Conservation (phyloP, 30 jellyfish, hydroid and myxozoan genomes). For the Aurelia sp. region DNA sequence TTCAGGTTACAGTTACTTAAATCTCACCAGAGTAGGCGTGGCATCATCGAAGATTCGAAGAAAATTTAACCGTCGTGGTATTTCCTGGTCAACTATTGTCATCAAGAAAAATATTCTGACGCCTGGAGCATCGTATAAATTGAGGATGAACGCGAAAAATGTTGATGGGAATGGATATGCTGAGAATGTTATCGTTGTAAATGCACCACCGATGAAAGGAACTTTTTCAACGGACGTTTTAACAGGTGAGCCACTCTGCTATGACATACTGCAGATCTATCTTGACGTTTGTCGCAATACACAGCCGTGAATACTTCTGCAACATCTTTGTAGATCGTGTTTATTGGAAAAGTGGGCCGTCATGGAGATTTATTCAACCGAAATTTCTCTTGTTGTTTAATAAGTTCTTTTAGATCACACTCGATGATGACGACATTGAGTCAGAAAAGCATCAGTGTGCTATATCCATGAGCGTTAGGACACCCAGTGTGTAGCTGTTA, state of each 20-base stretch:
- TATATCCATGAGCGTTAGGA: no score
- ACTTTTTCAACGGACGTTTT: slow-evolving; percentile 25
- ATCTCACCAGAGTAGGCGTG: slow-evolving; percentile 67
- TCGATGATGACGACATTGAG: no score
- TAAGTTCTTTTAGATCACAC: no score
- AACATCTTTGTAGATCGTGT: no score
- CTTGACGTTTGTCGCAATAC: no score
- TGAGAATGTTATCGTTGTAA: slow-evolving; percentile 40
- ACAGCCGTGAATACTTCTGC: no score
- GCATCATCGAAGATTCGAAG: slow-evolving; percentile 34
- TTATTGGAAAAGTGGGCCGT: no score
- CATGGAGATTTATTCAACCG: no score
- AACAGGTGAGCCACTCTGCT: slow-evolving; percentile 22
- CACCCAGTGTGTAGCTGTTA: no score
- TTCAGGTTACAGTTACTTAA: slow-evolving; percentile 59
- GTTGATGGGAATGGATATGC: slow-evolving; percentile 77
- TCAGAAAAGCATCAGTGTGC: no score
- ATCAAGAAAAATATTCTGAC: slow-evolving; percentile 30
- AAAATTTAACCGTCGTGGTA: slow-evolving; percentile 43
- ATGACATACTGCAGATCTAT: no score
- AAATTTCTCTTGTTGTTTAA: no score
- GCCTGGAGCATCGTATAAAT: slow-evolving; percentile 66
- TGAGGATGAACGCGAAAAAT: slow-evolving; percentile 59
- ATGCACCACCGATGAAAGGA: slow-evolving; percentile 87
- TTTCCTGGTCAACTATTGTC: slow-evolving; percentile 46